phyloP scores from a whole-genome alignment of 1,140 invertebrate genomes.

The Camponotus floridanus region DNA sequence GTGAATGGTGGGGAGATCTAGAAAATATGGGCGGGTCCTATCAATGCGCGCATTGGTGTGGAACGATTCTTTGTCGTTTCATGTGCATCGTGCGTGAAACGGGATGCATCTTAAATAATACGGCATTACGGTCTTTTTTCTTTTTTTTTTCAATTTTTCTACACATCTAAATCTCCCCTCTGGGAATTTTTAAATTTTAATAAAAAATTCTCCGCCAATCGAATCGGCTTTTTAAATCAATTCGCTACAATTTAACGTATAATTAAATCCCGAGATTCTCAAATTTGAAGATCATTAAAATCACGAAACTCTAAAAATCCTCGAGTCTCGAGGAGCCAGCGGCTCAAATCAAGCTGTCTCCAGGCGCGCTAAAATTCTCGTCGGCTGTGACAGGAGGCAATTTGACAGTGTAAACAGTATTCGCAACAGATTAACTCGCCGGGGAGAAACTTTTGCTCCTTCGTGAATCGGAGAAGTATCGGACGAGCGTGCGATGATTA shows the following conservation, averaged over 20 bases:
- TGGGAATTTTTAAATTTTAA: not conserved
- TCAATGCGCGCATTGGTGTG: constrained; percentile 42
- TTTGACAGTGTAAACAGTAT: constrained; percentile 52
- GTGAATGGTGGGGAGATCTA: constrained; percentile 8
- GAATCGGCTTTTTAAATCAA: not conserved
- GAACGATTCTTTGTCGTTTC: constrained; percentile 43
- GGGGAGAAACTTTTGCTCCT: constrained; percentile 38
- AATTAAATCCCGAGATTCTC: not conserved
- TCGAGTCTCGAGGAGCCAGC: no score
- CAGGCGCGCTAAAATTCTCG: not conserved
- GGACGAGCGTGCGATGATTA: constrained; percentile 45
- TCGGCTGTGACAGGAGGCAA: constrained; percentile 9
- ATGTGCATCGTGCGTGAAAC: constrained; percentile 20
- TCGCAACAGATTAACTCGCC: constrained; percentile 33
- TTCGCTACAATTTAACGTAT: not conserved
- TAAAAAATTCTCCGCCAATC: not conserved
- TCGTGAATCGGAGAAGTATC: constrained; percentile 44
- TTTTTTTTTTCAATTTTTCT: not conserved
- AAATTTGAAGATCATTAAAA: not conserved
- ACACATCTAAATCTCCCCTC: not conserved
- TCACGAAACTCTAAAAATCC: not conserved
- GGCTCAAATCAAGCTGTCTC: no score
- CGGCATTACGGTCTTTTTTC: not conserved
- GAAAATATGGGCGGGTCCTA: constrained; percentile 30
- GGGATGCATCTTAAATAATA: constrained; percentile 33